Base-by-base conservation (phyloP, 2,888 invertebrate species). In the Seira musarum region DNA sequence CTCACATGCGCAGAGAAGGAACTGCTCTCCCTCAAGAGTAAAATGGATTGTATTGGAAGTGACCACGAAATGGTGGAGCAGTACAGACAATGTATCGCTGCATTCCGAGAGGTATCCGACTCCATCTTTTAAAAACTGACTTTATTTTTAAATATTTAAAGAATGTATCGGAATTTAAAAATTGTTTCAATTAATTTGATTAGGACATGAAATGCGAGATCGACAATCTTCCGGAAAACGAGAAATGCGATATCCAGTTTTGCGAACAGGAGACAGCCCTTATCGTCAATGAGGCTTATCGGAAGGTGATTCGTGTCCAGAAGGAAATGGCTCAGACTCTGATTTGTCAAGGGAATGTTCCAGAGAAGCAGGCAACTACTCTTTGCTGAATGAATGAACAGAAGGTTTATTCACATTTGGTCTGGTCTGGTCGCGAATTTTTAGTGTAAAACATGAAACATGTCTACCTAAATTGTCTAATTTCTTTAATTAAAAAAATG, bases 251-350 rank as follows among this genome's bases (percentile, higher is more conserved):
- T n/a, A 71, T 77, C 15, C 78, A 83, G 40, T 72, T 84, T 22
- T 83, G 82, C 0, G 84, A 82, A 22, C 84, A 85, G 61, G 87
- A 87, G 67, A 76, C 71, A 19, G 82, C 80, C 35, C 79, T 87
- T 83, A 73, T 86, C 80, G 72, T 87, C n/a, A 84, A 81, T 57
- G 82, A 83, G 21, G 87, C 86, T 22, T 87, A 87, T 84, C 84
- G 82, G 30, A 83, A 84, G 66, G 84, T 83, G 13, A 67, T 86
- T 35, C 84, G 84, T 8, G 75, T 82, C 25, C 87, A 87, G 25
- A 86, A 84, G 75, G 87, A 86, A 61, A 81, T 83, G 76, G 82
- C 83, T 40, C 75, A 83, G 78, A 73, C 30, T 35, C 19, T 79
- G 67, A 61, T 79, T 35, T 79, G 79, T 53, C 24, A 15, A 21